These are phyloP conservation scores for Dallia pectoralis DNA, from an alignment of 2,797 vertebrate genomes.

Conservation along the genomic window DNA sequence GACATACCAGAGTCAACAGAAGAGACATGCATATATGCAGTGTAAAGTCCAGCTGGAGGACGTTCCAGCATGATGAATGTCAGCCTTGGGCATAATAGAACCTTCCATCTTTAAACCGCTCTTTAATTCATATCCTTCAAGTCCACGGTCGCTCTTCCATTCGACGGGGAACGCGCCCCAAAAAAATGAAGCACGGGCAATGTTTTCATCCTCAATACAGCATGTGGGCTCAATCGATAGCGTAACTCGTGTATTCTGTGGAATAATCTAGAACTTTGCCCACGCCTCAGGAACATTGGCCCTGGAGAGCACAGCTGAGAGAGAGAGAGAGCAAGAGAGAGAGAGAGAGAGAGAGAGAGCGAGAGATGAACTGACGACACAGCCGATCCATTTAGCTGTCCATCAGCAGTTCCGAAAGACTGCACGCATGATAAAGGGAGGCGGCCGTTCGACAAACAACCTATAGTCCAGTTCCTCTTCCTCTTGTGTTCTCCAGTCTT, in stretches of 20 bases:
- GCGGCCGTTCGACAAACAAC: slow-evolving; percentile 23
- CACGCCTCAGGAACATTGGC: background rate
- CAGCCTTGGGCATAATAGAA: background rate
- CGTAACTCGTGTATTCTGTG: background rate
- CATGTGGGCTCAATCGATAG: background rate
- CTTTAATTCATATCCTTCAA: background rate
- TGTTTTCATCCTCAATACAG: background rate
- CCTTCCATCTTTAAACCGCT: background rate
- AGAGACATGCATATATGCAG: background rate
- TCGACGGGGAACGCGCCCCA: background rate
- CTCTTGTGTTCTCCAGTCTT: slow-evolving; percentile 4
- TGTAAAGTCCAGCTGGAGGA: background rate
- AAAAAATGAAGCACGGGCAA: background rate
- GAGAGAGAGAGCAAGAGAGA: too few relatives aligned
- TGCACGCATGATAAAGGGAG: slow-evolving; percentile 24
- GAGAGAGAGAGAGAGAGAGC: too few relatives aligned
- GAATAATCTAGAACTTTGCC: background rate
- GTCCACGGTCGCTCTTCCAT: background rate
- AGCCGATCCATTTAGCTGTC: background rate
- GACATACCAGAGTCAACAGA: background rate
- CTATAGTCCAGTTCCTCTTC: slow-evolving; percentile 28
- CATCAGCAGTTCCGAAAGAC: background rate
- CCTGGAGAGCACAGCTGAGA: slow-evolving; percentile 6
- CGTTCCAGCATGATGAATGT: background rate
- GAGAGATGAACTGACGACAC: background rate